Conservation (phyloP, 2,797 vertebrate genomes). For the Mus minutoides region DNA sequence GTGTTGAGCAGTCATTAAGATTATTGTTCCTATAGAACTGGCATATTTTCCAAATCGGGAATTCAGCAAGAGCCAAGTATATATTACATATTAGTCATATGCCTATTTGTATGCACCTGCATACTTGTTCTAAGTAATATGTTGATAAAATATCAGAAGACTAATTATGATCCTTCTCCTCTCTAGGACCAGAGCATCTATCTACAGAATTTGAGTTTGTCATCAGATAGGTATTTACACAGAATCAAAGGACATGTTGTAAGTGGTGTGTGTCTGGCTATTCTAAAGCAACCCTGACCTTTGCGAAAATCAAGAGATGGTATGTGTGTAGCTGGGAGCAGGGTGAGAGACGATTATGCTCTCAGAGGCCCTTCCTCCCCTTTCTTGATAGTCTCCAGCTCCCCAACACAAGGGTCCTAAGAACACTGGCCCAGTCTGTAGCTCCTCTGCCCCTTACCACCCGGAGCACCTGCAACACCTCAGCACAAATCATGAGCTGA, state of each 20-base stretch:
- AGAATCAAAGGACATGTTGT: not conserved
- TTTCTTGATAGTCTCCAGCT: not conserved
- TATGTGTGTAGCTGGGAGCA: not conserved
- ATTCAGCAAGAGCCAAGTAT: not conserved
- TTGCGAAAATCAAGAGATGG: not conserved
- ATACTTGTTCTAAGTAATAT: slow-evolving; percentile 5
- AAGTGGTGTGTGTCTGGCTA: too few relatives aligned
- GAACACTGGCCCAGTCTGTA: not conserved
- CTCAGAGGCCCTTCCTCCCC: not conserved
- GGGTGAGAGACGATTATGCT: not conserved
- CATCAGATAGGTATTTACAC: not conserved
- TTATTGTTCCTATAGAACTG: not conserved
- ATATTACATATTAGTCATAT: not conserved
- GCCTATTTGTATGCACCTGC: not conserved
- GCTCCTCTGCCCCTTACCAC: not conserved
- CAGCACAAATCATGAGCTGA: not conserved
- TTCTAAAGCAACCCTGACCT: not conserved
- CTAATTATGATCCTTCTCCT: not conserved
- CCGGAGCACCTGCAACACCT: not conserved
- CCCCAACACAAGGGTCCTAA: not conserved
- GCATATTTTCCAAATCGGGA: not conserved
- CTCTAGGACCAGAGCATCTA: not conserved
- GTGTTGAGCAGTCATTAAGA: not conserved
- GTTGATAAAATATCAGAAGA: not conserved
- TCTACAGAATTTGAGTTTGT: not conserved